Evolutionary conservation across 30 jellyfish, hydroid and myxozoan genomes (phyloP), one percentile per base, ranked within the genome.

Genomic region (Hydra vulgaris): DNA sequence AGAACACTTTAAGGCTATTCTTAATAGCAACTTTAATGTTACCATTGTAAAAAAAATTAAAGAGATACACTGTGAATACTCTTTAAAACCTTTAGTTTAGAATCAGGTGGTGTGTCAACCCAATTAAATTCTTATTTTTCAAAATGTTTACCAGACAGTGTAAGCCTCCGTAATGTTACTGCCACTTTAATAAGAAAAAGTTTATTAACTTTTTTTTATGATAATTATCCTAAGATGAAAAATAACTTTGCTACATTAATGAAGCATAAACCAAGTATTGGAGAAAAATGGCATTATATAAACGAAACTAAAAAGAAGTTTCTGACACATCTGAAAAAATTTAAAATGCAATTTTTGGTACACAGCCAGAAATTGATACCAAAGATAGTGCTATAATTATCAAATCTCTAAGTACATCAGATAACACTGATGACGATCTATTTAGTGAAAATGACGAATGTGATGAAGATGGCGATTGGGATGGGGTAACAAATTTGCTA

Each of bases 211-310:
- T 40, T 19, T 19, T 19, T 19, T 21, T 69, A 21, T 69, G 27
- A 19, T 69, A 69, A 69, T 15, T 69, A 19, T 26, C 56, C 81
- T 21, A 17, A 20, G 12, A 21, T 25, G 72, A 73, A 73, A 25
- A 72, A 73, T 3, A 72, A 73, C 8, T 17, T 73, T n/a, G 81
- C 66, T 4, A 26, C 26, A 73, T 53, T 73, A n/a, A 73, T 73
- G 81, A 73, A 73, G 56, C 81, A 73, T 17, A 73, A 73, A n/a
- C 81, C 72, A 20, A 73, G 56, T n/a, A 73, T 72, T 25, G 81
- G 72, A 5, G 26, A 26, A 7, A 21, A 25, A 53, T 73, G 26
- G 23, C 20, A 73, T 3, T 72, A 73, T 73, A 5, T 73, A 69
- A 40, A 40, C 61, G 8, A 40, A 40, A 40, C 61, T 3, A 40